Evolutionary conservation across 2,888 invertebrate species (phyloP).

Genomic region (Caenorhabditis becei): DNA sequence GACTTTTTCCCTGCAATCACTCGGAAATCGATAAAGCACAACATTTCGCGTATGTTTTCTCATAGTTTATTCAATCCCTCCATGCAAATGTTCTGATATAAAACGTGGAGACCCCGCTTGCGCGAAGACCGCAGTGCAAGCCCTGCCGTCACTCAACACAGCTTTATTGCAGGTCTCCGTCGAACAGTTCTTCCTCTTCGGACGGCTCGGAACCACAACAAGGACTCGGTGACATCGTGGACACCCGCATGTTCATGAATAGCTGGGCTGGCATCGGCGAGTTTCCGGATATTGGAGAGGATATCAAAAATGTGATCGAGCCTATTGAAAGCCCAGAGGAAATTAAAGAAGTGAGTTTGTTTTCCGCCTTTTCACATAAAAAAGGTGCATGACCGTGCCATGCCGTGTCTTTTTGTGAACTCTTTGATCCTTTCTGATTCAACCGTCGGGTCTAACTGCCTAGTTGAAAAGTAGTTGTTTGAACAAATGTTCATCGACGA

Average conservation of each 20-base stretch:
- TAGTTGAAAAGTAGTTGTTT: constrained; percentile 4
- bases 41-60: background rate
- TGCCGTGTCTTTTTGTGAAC: constrained; percentile 3
- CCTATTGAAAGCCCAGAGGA: constrained; percentile 1
- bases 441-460: background rate
- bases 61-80: background rate
- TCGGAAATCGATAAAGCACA: background rate
- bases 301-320: constrained; percentile 41
- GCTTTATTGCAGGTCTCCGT: constrained; percentile 48
- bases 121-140: background rate
- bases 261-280: constrained; percentile 44
- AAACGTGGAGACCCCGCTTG: constrained; percentile 14
- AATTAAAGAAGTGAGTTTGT: constrained; percentile 32
- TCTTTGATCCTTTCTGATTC: background rate
- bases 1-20: background rate
- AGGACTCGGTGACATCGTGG: constrained; percentile 17
- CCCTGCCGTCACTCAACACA: background rate
- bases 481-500: constrained; percentile 6
- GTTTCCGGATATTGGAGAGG: constrained; percentile 44
- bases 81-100: constrained; percentile 21
- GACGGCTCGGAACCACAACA: constrained; percentile 36
- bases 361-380: no score
- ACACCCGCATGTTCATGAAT: constrained; percentile 30
- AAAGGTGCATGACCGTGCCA: background rate
- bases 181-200: constrained; percentile 47